Conservation (phyloP, 1,140 invertebrate species). For the Drepana arcuata region DNA sequence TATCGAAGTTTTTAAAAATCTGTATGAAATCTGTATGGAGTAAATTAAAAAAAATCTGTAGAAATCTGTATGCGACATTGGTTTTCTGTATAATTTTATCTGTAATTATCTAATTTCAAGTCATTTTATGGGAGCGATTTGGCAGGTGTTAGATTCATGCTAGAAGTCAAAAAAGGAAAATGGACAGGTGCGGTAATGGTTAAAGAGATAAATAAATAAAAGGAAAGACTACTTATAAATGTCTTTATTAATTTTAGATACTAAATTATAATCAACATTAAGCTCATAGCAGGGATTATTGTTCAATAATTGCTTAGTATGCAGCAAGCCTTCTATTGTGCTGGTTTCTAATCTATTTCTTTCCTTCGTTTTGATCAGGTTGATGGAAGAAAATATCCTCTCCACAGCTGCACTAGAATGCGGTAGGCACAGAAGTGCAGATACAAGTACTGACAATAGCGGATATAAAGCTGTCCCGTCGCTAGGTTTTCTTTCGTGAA, state of each 20-base stretch:
- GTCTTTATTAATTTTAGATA: background rate
- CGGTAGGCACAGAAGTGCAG: background rate
- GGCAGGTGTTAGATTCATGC: too few species aligned
- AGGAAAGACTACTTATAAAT: too few species aligned
- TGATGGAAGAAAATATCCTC: conserved; percentile 1
- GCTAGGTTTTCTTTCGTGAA: background rate
- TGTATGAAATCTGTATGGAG: too few species aligned
- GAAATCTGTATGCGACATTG: too few species aligned
- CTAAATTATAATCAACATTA: background rate
- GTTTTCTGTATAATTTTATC: too few species aligned
- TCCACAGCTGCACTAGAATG: conserved; percentile 3
- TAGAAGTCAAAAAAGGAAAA: too few species aligned
- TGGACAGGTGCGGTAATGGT: too few species aligned
- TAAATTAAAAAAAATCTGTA: too few species aligned
- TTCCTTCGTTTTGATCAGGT: background rate
- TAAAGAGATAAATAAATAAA: too few species aligned
- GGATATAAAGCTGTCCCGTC: background rate
- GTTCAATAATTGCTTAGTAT: background rate
- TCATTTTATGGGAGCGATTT: too few species aligned
- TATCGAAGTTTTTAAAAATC: too few species aligned
- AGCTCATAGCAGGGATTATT: background rate
- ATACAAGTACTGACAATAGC: background rate
- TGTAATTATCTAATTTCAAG: too few species aligned
- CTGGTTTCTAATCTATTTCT: background rate
- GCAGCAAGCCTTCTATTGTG: background rate